phyloP scores from a whole-genome alignment of 2,797 vertebrate species.

The Pogoniulus pusillus region DNA sequence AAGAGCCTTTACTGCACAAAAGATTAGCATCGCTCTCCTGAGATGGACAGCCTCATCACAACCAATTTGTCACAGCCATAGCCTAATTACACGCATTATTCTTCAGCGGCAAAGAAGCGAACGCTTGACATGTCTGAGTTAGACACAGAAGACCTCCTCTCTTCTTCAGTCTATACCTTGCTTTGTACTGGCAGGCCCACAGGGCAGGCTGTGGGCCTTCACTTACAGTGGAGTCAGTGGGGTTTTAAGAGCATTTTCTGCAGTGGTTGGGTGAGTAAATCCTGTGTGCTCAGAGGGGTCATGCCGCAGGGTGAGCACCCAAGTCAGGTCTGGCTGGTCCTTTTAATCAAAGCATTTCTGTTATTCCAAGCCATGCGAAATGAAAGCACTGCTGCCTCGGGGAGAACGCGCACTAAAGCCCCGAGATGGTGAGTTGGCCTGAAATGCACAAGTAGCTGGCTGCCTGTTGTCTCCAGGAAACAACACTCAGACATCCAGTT shows the following conservation, averaged over 20 bases:
- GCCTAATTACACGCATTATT: constrained; percentile 77
- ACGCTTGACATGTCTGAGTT: constrained; percentile 59
- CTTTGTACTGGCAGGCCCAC: constrained; percentile 24
- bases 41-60: constrained; percentile 69
- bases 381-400: constrained; percentile 8
- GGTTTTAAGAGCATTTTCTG: constrained; percentile 13
- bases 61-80: constrained; percentile 75
- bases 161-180: constrained; percentile 15
- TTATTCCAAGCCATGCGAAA: constrained; percentile 37
- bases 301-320: constrained; percentile 43
- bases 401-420: not conserved
- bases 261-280: constrained; percentile 60
- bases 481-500: not conserved
- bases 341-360: constrained; percentile 50
- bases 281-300: constrained; percentile 26
- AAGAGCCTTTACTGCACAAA: constrained; percentile 57
- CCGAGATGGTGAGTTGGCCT: not conserved
- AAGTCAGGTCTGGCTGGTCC: constrained; percentile 48
- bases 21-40: constrained; percentile 71
- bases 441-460: not conserved
- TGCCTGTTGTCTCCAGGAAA: not conserved
- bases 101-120: constrained; percentile 59
- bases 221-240: constrained; percentile 47
- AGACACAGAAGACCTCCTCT: constrained; percentile 33
- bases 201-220: constrained; percentile 49